Evolutionary conservation across 2,888 invertebrate genomes (phyloP), one percentile per base, ranked within the genome.

Genomic region (Lasioglossum villosulum): DNA sequence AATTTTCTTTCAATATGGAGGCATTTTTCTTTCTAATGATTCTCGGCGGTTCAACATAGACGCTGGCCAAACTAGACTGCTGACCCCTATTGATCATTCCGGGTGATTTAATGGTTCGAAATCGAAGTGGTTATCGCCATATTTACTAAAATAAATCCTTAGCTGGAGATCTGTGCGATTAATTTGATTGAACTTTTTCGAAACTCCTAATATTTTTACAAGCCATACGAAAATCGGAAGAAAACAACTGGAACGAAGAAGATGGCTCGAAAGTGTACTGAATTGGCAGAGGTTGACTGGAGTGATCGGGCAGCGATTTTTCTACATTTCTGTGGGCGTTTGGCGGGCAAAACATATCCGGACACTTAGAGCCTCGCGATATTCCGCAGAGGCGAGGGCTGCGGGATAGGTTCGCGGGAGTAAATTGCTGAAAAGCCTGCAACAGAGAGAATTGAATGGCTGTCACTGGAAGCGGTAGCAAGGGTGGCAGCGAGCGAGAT

Each of bases 371-470:
- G 63, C 77, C 59, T 73, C 59, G n/a, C 16, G 56, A 77, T 68
- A 39, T 56, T 19, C 73, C 68, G 68, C 59, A 30, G 77, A 23
- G 56, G 56, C 30, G 27, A 27, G 48, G 30, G 30, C n/a, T 56
- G 52, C n/a, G 52, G 52, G 39, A 45, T 16, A 45, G 10, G 19
- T 27, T 34, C 4, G 45, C 19, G 59, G 10, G 75, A 66, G 42
- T 75, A 59, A 70, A 80, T 78, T 79, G 75, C 59, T 75, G 39
- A 70, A 68, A 68, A 81, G 82, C 72, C 52, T 39, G 76, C 52
- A 63, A 80, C 59, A 76, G 77, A 66, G 75, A 42, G 83, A 78
- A 84, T 84, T 75, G 83, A 74, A 83, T 75, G 74, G 77, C 16
- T 70, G 73, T 73, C 39, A 48, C 39, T 66, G 68, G 68, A 59